Evolutionary conservation across 2,888 invertebrate genomes (phyloP).

Genomic region (Mimumesa dahlbomi): DNA sequence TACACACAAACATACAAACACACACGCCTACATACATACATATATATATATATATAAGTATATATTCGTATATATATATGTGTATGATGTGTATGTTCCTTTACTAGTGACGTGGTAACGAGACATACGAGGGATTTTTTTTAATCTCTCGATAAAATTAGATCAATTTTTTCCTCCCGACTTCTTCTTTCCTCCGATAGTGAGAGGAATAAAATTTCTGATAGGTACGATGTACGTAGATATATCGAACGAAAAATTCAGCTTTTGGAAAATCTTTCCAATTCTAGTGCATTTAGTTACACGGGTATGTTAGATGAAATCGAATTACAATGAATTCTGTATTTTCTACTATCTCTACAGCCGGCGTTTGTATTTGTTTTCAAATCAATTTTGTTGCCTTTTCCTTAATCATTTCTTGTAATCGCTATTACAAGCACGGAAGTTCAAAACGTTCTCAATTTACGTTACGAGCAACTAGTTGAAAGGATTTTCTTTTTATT

Average conservation of each 20-base stretch:
- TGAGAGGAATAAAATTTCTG: not conserved
- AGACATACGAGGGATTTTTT: not conserved
- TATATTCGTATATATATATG: too few relatives aligned
- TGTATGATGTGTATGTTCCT: too few relatives aligned
- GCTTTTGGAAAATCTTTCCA: slow-evolving; percentile 4
- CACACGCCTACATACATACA: not conserved
- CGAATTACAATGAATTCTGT: not conserved
- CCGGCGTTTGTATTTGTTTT: not conserved
- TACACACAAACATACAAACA: not conserved
- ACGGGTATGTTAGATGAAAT: not conserved
- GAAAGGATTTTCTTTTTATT: not conserved
- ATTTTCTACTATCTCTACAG: not conserved
- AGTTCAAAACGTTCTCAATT: not conserved
- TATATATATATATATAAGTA: too few relatives aligned
- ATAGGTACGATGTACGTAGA: not conserved
- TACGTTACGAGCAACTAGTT: not conserved
- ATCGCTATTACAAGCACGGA: slow-evolving; percentile 9
- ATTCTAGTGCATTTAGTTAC: slow-evolving; percentile 10
- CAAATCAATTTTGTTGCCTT: not conserved
- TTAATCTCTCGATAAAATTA: not conserved
- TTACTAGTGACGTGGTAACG: too few relatives aligned
- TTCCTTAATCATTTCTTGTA: too few relatives aligned
- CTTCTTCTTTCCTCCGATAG: not conserved
- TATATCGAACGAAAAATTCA: not conserved
- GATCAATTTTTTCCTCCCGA: not conserved